A percentile compares a stretch with the other conserved stretches of the same genome.
Conservation (phyloP, 1,140 invertebrate species). For the Drosophila littoralis region DNA sequence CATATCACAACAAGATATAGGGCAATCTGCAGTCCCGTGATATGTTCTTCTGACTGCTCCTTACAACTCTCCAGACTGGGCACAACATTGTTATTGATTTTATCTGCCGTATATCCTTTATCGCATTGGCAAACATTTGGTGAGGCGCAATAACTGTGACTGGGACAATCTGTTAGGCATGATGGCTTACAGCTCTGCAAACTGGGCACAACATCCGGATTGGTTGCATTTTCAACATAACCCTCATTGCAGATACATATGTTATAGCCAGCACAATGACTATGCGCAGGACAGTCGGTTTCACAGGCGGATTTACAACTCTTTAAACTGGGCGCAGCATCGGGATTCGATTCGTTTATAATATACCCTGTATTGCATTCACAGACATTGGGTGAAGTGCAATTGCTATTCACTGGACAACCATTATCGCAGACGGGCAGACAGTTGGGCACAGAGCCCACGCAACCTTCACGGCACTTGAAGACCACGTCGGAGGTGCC, state of each 20-base stretch:
- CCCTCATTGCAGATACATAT: neutral
- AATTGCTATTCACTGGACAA: constrained; percentile 16
- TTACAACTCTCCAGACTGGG: neutral
- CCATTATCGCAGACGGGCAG: neutral
- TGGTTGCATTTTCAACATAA: neutral
- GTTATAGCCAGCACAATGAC: neutral
- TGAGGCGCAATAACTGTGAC: neutral
- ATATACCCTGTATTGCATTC: constrained; percentile 6
- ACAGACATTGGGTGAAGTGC: neutral
- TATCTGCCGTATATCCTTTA: neutral
- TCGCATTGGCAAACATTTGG: neutral
- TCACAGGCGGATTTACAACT: constrained; percentile 9
- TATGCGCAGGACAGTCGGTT: neutral
- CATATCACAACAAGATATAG: neutral
- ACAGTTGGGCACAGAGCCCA: constrained; percentile 11
- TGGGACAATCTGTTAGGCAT: neutral
- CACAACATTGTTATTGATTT: neutral
- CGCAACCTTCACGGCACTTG: constrained; percentile 17
- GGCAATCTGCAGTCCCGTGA: neutral
- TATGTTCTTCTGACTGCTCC: neutral
- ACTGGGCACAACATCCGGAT: neutral
- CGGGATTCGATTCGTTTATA: neutral
- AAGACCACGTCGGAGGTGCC: neutral
- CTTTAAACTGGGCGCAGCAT: neutral
- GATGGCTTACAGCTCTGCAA: constrained; percentile 2